Evolutionary conservation across 2,888 invertebrate genomes (phyloP), one percentile per base, ranked within the genome.

Genomic region (Cistogaster globosa): DNA sequence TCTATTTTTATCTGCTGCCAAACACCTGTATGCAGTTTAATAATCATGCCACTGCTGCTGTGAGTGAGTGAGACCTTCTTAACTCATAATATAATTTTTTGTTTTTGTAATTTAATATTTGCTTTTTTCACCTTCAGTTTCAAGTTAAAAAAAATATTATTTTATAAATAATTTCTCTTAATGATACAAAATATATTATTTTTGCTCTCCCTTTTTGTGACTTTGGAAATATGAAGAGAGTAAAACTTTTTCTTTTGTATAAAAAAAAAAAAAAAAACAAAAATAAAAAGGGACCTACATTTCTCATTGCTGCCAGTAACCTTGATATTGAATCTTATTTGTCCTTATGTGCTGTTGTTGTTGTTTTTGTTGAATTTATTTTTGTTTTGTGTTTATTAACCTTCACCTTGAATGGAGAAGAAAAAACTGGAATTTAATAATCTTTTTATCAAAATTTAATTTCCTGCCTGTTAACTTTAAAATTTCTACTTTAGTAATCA

Each of bases 311-410:
- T 81, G 32, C 32, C 32, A 32, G 32, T 32, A 79, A 78, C 85
- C 85, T 82, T 85, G 85, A 82, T 85, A 85, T 71, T 85, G 85
- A 85, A 85, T 85, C 75, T 78, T 82, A 60, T 75, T n/a, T 62
- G 82, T 78, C 78, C 69, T 65, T 82, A 75, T 67, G 60, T 55
- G 60, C 45, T 78, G 60, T 45, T 78, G 60, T 63, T 63, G 26
- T 65, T 11, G 60, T 63, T 63, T 18, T 65, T 11, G 26, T 45
- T 55, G 36, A 12, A 57, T 62, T 69, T 69, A 22, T 63, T 78
- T 71, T 53, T 57, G 18, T 63, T 75, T 77, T 76, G 32, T 76
- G 55, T 57, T 80, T 80, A 80, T 68, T 82, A 85, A 82, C 82
- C 85, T 85, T 85, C 85, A 85, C 85, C 85, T 85, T 85, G 85